These are phyloP conservation scores for Anabacerthia variegaticeps DNA, from an alignment of 2,797 vertebrate genomes.

Conservation along the genomic window DNA sequence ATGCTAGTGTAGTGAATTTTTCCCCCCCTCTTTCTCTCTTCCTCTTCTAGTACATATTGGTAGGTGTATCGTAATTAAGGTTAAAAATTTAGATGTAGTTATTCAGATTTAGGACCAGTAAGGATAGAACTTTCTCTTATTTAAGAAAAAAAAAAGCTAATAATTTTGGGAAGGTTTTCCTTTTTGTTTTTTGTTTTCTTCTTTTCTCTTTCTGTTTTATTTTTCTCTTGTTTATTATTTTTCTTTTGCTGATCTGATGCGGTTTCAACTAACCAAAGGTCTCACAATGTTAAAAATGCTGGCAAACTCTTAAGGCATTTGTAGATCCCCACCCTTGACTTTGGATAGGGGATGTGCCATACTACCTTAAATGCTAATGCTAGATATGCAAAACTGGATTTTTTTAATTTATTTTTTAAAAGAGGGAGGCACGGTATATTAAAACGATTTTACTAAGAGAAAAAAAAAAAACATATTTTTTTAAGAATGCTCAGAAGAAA, in stretches of 20 bases:
- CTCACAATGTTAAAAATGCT: constrained; percentile 91
- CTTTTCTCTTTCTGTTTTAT: constrained; percentile 65
- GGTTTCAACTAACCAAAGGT: constrained; percentile 99
- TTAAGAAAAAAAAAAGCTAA: constrained; percentile 80
- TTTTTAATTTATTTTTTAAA: constrained; percentile 88
- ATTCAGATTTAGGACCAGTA: constrained; percentile 97
- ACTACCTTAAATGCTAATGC: constrained; percentile 99
- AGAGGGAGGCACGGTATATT: constrained; percentile 93
- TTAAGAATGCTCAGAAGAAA: constrained; percentile 88
- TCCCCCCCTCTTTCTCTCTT: constrained; percentile 79
- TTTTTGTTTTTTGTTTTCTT: constrained; percentile 72
- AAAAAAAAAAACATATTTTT: constrained; percentile 85
- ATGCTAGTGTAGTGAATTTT: constrained; percentile 89
- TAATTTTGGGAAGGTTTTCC: constrained; percentile 85
- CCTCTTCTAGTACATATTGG: constrained; percentile 90
- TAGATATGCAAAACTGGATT: constrained; percentile 98
- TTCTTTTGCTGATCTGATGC: constrained; percentile 88
- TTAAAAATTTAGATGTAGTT: constrained; percentile 92
- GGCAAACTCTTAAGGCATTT: constrained; percentile 88
- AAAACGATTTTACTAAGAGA: constrained; percentile 89
- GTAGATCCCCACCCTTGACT: constrained; percentile 90
- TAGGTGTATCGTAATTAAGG: constrained; percentile 95
- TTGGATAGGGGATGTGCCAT: constrained; percentile 94
- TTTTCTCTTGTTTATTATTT: constrained; percentile 55
- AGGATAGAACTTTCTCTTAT: constrained; percentile 97